A percentile compares a stretch with the other conserved stretches of the same genome.
Conservation (phyloP, 2,113 vertebrate genomes). For the Aleadryas rufinucha region DNA sequence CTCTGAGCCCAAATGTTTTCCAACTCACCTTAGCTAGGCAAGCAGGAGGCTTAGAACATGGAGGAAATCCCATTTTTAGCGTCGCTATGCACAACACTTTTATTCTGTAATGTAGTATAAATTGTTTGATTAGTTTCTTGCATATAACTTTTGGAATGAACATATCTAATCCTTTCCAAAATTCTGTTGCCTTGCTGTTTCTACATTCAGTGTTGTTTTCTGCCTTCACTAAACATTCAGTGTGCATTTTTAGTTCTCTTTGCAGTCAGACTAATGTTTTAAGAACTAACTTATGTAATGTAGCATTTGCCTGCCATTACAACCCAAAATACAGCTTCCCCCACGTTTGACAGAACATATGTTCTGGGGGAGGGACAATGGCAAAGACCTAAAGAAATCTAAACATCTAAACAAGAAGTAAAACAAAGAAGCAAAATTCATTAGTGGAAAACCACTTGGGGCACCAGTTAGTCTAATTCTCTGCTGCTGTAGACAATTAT, state of each 20-base stretch:
- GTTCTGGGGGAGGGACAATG: not conserved
- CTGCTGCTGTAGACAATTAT: not conserved
- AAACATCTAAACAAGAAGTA: not conserved
- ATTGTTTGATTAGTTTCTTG: not conserved
- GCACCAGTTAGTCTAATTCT: not conserved
- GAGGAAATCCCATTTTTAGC: not conserved
- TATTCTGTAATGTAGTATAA: not conserved
- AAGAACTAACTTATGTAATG: not conserved
- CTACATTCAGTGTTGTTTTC: not conserved
- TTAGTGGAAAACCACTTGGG: not conserved
- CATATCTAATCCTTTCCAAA: not conserved
- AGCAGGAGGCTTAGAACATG: not conserved
- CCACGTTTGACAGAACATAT: not conserved
- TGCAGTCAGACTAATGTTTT: not conserved
- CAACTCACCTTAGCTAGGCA: not conserved
- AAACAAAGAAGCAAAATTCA: not conserved
- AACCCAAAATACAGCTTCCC: not conserved
- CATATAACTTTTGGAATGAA: not conserved
- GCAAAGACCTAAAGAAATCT: not conserved
- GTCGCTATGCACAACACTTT: accelerated
- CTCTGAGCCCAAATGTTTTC: not conserved
- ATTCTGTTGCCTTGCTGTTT: not conserved
- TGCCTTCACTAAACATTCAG: not conserved
- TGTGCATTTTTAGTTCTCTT: not conserved
- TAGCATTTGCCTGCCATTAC: not conserved